Evolutionary conservation across 2,888 invertebrate species (phyloP), one percentile per base, ranked within the genome.

Genomic region (Drosophila rubida): DNA sequence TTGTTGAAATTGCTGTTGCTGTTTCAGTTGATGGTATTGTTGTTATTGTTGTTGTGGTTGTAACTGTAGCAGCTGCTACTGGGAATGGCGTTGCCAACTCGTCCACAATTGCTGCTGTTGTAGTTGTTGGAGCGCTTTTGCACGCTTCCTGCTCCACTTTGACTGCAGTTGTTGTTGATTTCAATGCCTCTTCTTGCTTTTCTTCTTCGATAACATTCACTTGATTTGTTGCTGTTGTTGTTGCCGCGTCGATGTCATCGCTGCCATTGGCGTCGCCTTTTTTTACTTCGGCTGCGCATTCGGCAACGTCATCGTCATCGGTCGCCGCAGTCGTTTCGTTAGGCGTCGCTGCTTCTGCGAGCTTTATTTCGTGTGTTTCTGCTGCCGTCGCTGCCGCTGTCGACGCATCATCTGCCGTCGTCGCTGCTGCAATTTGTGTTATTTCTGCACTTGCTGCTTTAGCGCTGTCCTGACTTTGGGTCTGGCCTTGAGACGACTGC

Each of bases 401-500:
- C 19, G 42, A 25, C 19, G 37, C 7, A 44, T 46, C 51, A 19
- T 13, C 46, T 14, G 60, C 39, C 13, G n/a, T 49, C 44, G 64
- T 25, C 35, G 46, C 55, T 13, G 48, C 57, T 39, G 65, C 45
- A 39, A 23, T 55, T 42, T 73, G 59, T 48, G 60, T 68, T 27
- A 27, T 60, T 58, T 55, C 54, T 58, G 35, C 53, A 51, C 19
- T 61, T 37, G 50, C 22, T 54, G 37, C 49, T 44, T 59, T 63
- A 22, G 48, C 62, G n/a, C 22, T 30, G 44, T 39, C 14, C 48
- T 49, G 35, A 46, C 59, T 19, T 65, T 51, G 55, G 32, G 42
- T 53, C 45, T 64, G 70, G 64, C 71, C 75, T 75, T 75, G 67
- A 48, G 45, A 46, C 39, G 37, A 22, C 46, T 9, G 13, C 37